Evolutionary conservation across 2,888 invertebrate species (phyloP).

Genomic region (Drosophila villosipedis): DNA sequence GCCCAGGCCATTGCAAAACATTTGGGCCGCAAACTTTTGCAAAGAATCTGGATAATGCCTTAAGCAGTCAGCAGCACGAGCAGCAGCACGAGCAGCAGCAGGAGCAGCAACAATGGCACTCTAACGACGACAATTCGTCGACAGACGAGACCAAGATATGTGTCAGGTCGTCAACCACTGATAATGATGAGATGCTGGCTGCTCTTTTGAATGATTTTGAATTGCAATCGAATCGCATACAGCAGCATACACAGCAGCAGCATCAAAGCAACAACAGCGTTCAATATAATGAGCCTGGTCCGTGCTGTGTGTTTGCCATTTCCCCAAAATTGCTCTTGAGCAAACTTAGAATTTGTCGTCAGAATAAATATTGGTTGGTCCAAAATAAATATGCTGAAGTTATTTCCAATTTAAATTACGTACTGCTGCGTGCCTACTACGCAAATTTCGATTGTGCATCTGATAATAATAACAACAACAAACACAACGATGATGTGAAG

Average conservation of each 20-base stretch:
- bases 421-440: constrained; percentile 82
- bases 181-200: constrained; percentile 85
- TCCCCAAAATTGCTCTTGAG: constrained; percentile 85
- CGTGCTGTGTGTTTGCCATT: constrained; percentile 75
- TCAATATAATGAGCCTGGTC: constrained; percentile 71
- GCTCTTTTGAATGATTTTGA: constrained; percentile 84
- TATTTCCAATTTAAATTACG: constrained; percentile 85
- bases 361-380: constrained; percentile 86
- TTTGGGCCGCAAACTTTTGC: constrained; percentile 73
- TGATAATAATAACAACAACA: constrained; percentile 51
- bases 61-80: constrained; percentile 69
- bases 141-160: constrained; percentile 61
- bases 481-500: constrained; percentile 12
- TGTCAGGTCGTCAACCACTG: constrained; percentile 73
- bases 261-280: constrained; percentile 27
- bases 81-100: constrained; percentile 53
- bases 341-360: constrained; percentile 85
- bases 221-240: constrained; percentile 81
- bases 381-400: constrained; percentile 86
- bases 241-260: constrained; percentile 46
- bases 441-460: constrained; percentile 74
- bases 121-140: constrained; percentile 73
- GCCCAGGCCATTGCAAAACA: constrained; percentile 70
- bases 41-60: constrained; percentile 78
- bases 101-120: constrained; percentile 64